phyloP scores from a whole-genome alignment of 2,113 vertebrate species.

The Eurypyga helias region DNA sequence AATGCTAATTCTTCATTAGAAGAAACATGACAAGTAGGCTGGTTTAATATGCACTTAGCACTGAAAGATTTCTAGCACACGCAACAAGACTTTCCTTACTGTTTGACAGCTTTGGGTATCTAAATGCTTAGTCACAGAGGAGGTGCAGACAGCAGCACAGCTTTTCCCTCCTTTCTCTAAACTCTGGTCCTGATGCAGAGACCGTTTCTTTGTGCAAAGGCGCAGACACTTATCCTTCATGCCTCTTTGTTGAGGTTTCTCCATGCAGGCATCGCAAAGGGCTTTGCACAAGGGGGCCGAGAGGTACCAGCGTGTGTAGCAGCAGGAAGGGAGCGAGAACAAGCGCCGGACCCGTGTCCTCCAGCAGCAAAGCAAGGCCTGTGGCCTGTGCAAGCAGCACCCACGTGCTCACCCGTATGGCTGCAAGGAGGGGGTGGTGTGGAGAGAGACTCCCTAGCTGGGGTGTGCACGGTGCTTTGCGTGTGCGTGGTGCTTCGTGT shows the following conservation, averaged over 20 bases:
- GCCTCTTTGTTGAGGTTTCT: too few relatives aligned
- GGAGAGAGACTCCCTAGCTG: background rate
- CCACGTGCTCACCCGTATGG: fast-evolving
- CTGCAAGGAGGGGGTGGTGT: background rate
- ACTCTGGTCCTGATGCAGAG: background rate
- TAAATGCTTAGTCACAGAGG: background rate
- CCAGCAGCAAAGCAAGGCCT: background rate
- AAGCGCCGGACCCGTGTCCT: background rate
- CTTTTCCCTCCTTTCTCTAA: background rate
- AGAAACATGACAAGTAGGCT: background rate
- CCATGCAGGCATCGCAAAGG: background rate
- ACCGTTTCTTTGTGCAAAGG: too few relatives aligned
- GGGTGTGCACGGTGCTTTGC: background rate
- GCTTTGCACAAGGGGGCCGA: fast-evolving
- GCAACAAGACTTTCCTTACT: background rate
- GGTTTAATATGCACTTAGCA: background rate
- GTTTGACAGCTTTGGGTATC: background rate
- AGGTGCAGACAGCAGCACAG: background rate
- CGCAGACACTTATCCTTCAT: background rate
- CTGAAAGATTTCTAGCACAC: background rate
- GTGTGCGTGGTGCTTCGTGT: fast-evolving
- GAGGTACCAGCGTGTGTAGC: fast-evolving
- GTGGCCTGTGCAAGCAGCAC: too few relatives aligned
- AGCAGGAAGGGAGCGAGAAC: background rate
- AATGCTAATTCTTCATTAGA: background rate